A percentile compares a stretch with the other conserved stretches of the same genome.
These are phyloP conservation scores for Seira musarum DNA, from an alignment of 2,888 invertebrate species.

Conservation along the genomic window DNA sequence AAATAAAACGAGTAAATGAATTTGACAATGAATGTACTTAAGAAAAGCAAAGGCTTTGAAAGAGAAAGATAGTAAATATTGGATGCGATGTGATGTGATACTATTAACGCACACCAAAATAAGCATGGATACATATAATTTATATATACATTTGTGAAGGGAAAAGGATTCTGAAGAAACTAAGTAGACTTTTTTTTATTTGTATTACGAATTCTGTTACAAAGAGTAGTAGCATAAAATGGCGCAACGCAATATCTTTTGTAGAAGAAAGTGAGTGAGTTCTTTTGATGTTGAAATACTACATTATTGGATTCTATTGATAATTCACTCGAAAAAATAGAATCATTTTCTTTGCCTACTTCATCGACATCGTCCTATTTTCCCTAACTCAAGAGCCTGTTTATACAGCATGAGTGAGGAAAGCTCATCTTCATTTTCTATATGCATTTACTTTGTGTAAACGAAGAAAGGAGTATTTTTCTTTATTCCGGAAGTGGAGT, in stretches of 20 bases:
- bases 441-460: too few species aligned
- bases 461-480: not conserved
- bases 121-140: not conserved
- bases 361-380: not conserved
- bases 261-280: not conserved
- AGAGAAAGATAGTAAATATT: not conserved
- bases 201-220: not conserved
- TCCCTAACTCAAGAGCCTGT: not conserved
- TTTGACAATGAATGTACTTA: not conserved
- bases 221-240: not conserved
- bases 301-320: not conserved
- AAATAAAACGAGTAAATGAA: not conserved
- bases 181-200: not conserved
- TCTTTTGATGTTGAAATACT: not conserved
- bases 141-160: not conserved
- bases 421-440: not conserved
- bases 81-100: too few species aligned
- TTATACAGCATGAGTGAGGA: not conserved
- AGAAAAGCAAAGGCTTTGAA: not conserved
- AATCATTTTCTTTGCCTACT: slow-evolving; percentile 31
- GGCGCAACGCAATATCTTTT: not conserved
- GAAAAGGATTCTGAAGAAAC: too few species aligned
- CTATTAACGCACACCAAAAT: not conserved
- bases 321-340: slow-evolving; percentile 37
- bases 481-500: not conserved